Evolutionary conservation across 2,797 vertebrate species (phyloP).

Genomic region (Peromyscus attwateri): DNA sequence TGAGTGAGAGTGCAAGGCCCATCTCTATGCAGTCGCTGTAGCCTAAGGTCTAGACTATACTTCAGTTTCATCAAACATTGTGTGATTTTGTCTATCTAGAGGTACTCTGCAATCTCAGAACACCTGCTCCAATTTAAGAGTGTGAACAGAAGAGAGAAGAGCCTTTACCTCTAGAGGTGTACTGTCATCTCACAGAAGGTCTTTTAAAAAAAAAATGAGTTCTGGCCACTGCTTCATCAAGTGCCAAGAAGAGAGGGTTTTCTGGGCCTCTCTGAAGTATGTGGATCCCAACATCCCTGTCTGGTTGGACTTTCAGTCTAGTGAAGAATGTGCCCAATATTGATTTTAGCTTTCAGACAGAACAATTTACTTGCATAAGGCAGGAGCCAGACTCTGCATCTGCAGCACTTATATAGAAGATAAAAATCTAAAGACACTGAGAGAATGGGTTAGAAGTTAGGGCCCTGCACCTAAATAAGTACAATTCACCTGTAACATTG

Average conservation of each 20-base stretch:
- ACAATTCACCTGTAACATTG: too few species aligned
- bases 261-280: background rate
- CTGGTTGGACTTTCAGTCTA: background rate
- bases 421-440: background rate
- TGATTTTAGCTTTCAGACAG: background rate
- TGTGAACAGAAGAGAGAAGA: background rate
- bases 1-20: background rate
- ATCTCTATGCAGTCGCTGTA: too few species aligned
- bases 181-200: background rate
- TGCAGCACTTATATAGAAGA: background rate
- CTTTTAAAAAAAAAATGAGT: background rate
- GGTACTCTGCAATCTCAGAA: background rate
- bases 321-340: background rate
- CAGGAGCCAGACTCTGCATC: background rate
- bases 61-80: background rate
- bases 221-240: background rate
- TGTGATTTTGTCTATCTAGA: background rate
- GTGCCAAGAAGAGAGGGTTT: background rate
- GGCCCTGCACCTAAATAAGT: background rate
- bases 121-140: background rate
- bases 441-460: background rate
- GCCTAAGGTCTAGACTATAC: background rate
- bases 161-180: background rate
- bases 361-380: background rate
- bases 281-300: background rate